A percentile compares a stretch with the other conserved stretches of the same genome.
Conservation (phyloP, 2,888 invertebrate species). For the Polyploca ridens region DNA sequence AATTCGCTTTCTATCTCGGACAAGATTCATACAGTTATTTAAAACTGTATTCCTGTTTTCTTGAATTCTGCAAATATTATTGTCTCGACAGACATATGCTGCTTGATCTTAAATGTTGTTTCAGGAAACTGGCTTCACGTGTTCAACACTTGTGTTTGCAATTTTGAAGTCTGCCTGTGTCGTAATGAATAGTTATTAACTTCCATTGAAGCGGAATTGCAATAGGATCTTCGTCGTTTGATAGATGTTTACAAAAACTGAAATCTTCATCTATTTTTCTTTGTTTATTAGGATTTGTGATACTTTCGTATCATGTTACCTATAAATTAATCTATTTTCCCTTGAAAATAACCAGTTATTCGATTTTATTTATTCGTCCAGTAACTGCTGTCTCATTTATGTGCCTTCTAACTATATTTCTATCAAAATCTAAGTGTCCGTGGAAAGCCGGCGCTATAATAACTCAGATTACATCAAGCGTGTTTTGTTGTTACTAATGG, state of each 20-base stretch:
- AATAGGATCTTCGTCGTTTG: not conserved
- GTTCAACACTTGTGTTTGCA: slow-evolving; percentile 2
- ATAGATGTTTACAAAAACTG: not conserved
- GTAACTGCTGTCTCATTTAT: too few species aligned
- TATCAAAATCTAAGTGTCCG: not conserved
- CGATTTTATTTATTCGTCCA: too few species aligned
- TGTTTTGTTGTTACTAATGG: slow-evolving; percentile 25
- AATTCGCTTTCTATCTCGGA: slow-evolving; percentile 40
- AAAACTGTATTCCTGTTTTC: not conserved
- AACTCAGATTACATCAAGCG: slow-evolving; percentile 35
- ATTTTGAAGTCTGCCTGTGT: not conserved
- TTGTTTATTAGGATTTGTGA: too few species aligned
- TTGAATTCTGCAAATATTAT: not conserved
- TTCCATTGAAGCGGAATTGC: not conserved
- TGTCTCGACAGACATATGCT: not conserved
- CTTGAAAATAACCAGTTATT: too few species aligned
- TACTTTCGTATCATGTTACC: too few species aligned
- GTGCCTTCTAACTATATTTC: not conserved
- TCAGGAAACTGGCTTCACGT: slow-evolving; percentile 1
- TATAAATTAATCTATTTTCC: too few species aligned
- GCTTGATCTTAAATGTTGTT: not conserved
- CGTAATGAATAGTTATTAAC: not conserved
- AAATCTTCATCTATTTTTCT: too few species aligned
- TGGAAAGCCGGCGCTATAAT: slow-evolving; percentile 32
- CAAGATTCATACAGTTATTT: slow-evolving; percentile 34